Evolutionary conservation across 1,140 invertebrate genomes (phyloP).

Genomic region (Megalopta genalis): DNA sequence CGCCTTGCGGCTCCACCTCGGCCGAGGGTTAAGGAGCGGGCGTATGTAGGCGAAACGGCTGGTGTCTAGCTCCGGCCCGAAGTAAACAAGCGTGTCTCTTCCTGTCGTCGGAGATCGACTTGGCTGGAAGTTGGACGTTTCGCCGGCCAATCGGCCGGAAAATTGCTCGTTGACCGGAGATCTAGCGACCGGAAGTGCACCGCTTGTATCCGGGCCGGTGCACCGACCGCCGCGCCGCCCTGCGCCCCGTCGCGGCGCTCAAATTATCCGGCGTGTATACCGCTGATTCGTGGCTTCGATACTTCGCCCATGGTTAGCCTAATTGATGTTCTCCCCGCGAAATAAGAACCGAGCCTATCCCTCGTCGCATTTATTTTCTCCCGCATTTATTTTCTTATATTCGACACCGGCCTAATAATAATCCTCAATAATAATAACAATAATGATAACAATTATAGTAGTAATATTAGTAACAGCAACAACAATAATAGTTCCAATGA

Average conservation of each 20-base stretch:
- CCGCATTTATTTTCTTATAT: too few relatives aligned
- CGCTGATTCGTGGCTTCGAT: slow-evolving; percentile 41
- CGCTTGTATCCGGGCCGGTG: slow-evolving; percentile 46
- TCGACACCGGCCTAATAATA: too few relatives aligned
- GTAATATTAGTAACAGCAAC: too few relatives aligned
- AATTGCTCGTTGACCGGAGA: slow-evolving; percentile 62
- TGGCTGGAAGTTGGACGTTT: slow-evolving; percentile 58
- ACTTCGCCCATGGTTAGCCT: background rate
- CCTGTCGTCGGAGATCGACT: slow-evolving; percentile 60
- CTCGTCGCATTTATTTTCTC: background rate
- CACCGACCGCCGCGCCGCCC: slow-evolving; percentile 32
- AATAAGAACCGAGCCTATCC: background rate
- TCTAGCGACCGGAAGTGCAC: slow-evolving; percentile 53
- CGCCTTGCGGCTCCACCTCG: background rate
- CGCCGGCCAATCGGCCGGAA: slow-evolving; percentile 59
- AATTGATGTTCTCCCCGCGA: slow-evolving; percentile 2
- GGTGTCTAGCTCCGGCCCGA: slow-evolving; percentile 13
- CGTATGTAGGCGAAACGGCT: slow-evolving; percentile 9
- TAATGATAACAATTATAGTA: too few relatives aligned
- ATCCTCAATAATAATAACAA: too few relatives aligned
- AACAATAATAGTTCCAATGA: too few relatives aligned
- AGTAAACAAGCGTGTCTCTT: slow-evolving; percentile 65
- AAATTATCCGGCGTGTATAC: slow-evolving; percentile 56
- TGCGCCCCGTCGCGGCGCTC: slow-evolving; percentile 24
- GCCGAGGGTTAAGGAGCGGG: slow-evolving; percentile 21